Evolutionary conservation across 1,140 invertebrate genomes (phyloP), one percentile per base, ranked within the genome.

Genomic region (Frieseomelitta varia): DNA sequence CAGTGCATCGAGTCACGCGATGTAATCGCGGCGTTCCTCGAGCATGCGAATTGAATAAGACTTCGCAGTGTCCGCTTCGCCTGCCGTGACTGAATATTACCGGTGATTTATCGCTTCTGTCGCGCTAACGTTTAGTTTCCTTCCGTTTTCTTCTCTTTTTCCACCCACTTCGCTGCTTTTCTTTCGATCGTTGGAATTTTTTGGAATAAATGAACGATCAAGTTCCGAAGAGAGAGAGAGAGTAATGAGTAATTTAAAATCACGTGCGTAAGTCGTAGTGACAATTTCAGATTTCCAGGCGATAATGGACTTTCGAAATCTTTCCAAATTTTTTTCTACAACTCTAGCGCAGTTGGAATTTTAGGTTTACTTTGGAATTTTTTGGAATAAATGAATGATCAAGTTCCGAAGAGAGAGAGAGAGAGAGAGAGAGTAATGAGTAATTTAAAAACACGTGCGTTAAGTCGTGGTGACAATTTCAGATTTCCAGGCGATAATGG

Each of bases 1-100:
- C 53, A 83, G 79, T 75, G 83, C 86, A 88, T 85, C 86, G 86
- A 88, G 83, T 86, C 88, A 87, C 86, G 77, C 88, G 67, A 88
- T 84, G 73, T 81, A 88, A 89, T 89, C 88, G 77, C 19, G 17
- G 47, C 53, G 74, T 88, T 72, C 63, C 24, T 63, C 51, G 19
- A n/a, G 51, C 83, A 79, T 78, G 83, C 69, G 83, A 80, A 84
- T 84, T 67, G 83, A 79, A 84, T 74, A 80, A 79, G 83, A 79
- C 83, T 67, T 84, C 19, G 76, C 21, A n/a, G 24, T 10, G 72
- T 75, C 61, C 67, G 30, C 61, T 55, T 14, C 24, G n/a, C 4
- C n/a, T 65, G 47, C 61, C 81, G 39, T 63, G 76, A 84, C 81
- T 79, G 55, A 67, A 84, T 72, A 72, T 79, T 72, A 84, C 55